Percentiles rank a stretch among this genome's conserved stretches.
These are phyloP conservation scores for Siniperca obscura DNA, from an alignment of 2,797 vertebrate species.

Conservation along the genomic window DNA sequence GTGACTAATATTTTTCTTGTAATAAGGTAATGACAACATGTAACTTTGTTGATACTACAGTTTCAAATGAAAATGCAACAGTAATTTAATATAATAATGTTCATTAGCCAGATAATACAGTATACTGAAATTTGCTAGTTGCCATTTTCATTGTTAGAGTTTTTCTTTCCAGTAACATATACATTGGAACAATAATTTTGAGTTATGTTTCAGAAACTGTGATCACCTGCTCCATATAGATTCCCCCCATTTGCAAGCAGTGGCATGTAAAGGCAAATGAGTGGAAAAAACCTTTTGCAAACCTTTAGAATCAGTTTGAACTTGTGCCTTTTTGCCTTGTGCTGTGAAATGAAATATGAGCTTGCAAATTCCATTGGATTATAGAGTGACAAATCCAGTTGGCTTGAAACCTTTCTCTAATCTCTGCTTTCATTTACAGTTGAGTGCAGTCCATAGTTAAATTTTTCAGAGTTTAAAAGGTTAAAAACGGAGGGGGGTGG, in stretches of 20 bases:
- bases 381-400: constrained; percentile 61
- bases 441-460: constrained; percentile 40
- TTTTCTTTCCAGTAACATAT: not conserved
- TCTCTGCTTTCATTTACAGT: constrained; percentile 61
- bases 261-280: constrained; percentile 17
- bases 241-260: not conserved
- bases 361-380: constrained; percentile 67
- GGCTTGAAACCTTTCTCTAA: constrained; percentile 53
- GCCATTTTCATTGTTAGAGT: not conserved
- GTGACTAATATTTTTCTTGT: not conserved
- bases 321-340: constrained; percentile 21
- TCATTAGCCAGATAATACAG: not conserved
- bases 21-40: not conserved
- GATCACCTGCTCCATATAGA: not conserved
- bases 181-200: constrained; percentile 4
- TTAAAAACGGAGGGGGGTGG: constrained; percentile 27
- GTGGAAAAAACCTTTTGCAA: constrained; percentile 11
- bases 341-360: constrained; percentile 66
- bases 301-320: constrained; percentile 28
- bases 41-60: not conserved
- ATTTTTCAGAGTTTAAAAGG: constrained; percentile 49
- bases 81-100: not conserved
- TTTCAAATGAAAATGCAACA: constrained; percentile 1
- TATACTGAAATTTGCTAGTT: not conserved
- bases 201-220: constrained; percentile 1